Percentiles rank a stretch among this genome's conserved stretches.
phyloP scores from a whole-genome alignment of 2,888 invertebrate genomes.

The Drosophila paramelanica region DNA sequence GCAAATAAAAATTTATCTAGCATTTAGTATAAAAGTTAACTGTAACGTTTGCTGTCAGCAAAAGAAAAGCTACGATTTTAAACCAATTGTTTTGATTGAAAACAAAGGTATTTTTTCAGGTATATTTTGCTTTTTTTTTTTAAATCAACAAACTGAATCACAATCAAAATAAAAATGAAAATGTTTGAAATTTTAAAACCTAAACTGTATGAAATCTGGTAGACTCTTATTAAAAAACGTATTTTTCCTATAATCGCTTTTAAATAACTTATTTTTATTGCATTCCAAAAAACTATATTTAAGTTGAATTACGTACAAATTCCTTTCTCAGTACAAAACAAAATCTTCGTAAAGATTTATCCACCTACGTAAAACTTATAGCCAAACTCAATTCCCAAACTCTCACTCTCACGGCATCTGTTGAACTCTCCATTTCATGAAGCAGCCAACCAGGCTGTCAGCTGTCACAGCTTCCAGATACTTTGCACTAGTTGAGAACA shows the following conservation, averaged over 20 bases:
- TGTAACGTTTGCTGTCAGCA: too few species aligned
- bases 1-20: too few species aligned
- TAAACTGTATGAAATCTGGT: too few species aligned
- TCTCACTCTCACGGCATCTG: conserved; percentile 17
- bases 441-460: conserved; percentile 17
- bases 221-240: too few species aligned
- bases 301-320: neutral
- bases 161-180: too few species aligned
- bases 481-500: conserved; percentile 22
- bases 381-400: neutral
- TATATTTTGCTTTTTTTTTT: too few species aligned
- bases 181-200: too few species aligned
- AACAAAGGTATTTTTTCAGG: neutral
- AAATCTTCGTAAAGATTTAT: conserved; percentile 7
- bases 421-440: conserved; percentile 20
- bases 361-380: conserved; percentile 1
- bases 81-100: neutral
- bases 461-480: conserved; percentile 23
- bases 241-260: too few species aligned
- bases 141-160: too few species aligned
- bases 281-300: neutral
- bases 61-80: too few species aligned
- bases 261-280: too few species aligned
- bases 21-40: too few species aligned
- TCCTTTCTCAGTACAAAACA: neutral